Evolutionary conservation across 1,140 invertebrate species (phyloP).

Genomic region (Calephelis virginiensis): DNA sequence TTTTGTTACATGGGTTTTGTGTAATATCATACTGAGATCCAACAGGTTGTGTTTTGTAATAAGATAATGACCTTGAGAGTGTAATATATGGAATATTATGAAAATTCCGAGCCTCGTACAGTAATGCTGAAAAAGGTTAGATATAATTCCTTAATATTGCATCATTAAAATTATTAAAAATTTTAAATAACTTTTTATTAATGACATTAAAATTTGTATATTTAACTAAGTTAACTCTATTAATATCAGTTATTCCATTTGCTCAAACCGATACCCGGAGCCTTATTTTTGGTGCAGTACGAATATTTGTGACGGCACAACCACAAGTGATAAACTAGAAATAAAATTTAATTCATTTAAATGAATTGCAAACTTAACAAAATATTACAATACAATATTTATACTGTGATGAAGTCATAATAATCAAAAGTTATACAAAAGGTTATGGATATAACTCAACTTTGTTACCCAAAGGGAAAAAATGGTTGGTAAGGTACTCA

Average conservation of each 20-base stretch:
- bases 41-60: slow-evolving; percentile 64
- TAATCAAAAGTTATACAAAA: slow-evolving; percentile 48
- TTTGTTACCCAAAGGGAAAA: slow-evolving; percentile 11
- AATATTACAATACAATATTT: slow-evolving; percentile 20
- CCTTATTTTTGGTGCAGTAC: too few species aligned
- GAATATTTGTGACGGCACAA: too few species aligned
- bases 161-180: slow-evolving; percentile 9
- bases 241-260: too few species aligned
- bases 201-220: background rate
- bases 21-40: slow-evolving; percentile 58
- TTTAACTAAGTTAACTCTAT: too few species aligned
- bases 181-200: background rate
- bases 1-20: slow-evolving; percentile 54
- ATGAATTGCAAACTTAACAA: too few species aligned
- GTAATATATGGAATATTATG: slow-evolving; percentile 70
- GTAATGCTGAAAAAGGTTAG: slow-evolving; percentile 52
- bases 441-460: slow-evolving; percentile 44
- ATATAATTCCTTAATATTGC: background rate
- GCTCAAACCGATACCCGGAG: too few species aligned
- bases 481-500: slow-evolving; percentile 40
- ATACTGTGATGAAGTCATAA: slow-evolving; percentile 56
- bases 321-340: too few species aligned
- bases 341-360: too few species aligned
- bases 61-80: slow-evolving; percentile 69
- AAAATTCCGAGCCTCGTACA: slow-evolving; percentile 62